A percentile compares a stretch with the other conserved stretches of the same genome.
Evolutionary conservation across 35 echinoderm and acorn worm genomes (phyloP).

Genomic region (Apostichopus parvimensis): DNA sequence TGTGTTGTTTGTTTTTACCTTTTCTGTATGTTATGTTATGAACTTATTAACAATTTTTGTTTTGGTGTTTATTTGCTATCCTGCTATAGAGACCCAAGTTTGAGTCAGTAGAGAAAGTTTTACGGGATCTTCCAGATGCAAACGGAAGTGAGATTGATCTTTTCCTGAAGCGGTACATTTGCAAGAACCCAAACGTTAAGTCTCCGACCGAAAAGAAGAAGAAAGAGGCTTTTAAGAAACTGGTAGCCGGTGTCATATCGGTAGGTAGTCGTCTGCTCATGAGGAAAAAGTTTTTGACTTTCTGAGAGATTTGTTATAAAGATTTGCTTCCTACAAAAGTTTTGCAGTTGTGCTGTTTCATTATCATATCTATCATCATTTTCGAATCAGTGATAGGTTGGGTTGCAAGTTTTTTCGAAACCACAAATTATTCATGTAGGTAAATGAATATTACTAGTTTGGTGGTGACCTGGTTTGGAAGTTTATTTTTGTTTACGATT

Average conservation of each 20-base stretch:
- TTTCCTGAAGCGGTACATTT: constrained; percentile 8
- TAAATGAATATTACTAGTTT: background rate
- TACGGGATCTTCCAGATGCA: constrained; percentile 13
- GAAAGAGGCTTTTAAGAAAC: constrained; percentile 68
- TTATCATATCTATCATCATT: too few species aligned
- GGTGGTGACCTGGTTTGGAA: background rate
- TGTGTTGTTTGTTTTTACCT: too few species aligned
- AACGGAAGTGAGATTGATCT: constrained; percentile 20
- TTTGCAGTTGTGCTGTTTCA: too few species aligned
- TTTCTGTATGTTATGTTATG: too few species aligned
- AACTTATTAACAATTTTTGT: background rate
- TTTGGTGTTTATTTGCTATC: background rate
- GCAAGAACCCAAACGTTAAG: constrained; percentile 3
- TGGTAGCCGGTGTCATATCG: constrained; percentile 48
- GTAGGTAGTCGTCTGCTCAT: constrained; percentile 29
- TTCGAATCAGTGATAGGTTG: too few species aligned
- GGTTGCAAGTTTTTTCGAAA: too few species aligned
- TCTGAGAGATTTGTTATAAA: too few species aligned
- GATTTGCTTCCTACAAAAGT: too few species aligned
- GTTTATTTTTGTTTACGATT: background rate
- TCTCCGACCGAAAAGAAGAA: constrained; percentile 60
- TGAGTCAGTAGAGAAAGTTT: constrained; percentile 8
- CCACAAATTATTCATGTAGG: too few species aligned
- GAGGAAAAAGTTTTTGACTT: background rate
- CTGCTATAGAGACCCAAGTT: constrained; percentile 44